phyloP scores from a whole-genome alignment of 1,140 invertebrate species.

The Gryon sp. region DNA sequence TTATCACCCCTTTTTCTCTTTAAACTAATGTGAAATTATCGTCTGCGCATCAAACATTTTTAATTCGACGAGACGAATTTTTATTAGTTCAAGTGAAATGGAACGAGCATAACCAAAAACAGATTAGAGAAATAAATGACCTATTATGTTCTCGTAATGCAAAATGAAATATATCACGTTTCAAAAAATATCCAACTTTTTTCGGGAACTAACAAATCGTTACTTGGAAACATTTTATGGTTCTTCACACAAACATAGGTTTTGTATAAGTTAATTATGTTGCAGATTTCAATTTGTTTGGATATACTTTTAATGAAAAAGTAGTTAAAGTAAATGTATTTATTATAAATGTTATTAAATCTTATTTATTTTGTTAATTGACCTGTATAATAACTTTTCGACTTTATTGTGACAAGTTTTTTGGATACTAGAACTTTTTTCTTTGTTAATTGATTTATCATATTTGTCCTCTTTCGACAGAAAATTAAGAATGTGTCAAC shows the following conservation, averaged over 20 bases:
- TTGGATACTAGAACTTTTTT: not conserved
- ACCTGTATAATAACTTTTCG: no score
- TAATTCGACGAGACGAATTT: conserved; percentile 2
- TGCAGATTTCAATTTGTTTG: no score
- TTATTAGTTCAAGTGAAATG: not conserved
- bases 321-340: no score
- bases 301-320: no score
- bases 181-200: conserved; percentile 17
- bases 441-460: conserved; percentile 15
- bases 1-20: conserved; percentile 11
- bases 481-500: not conserved
- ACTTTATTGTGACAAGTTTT: not conserved
- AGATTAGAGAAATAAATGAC: conserved; percentile 22
- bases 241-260: no score
- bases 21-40: conserved; percentile 27
- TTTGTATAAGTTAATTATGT: no score
- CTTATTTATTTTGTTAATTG: no score
- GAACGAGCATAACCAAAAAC: not conserved
- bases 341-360: no score
- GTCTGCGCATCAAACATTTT: not conserved
- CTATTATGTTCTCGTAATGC: conserved; percentile 16
- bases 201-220: conserved; percentile 18
- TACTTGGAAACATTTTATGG: conserved; percentile 9
- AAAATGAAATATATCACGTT: conserved; percentile 22
- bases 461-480: not conserved